These are phyloP conservation scores for Strigamia crassipes DNA, from an alignment of 2,888 invertebrate genomes.

Conservation along the genomic window DNA sequence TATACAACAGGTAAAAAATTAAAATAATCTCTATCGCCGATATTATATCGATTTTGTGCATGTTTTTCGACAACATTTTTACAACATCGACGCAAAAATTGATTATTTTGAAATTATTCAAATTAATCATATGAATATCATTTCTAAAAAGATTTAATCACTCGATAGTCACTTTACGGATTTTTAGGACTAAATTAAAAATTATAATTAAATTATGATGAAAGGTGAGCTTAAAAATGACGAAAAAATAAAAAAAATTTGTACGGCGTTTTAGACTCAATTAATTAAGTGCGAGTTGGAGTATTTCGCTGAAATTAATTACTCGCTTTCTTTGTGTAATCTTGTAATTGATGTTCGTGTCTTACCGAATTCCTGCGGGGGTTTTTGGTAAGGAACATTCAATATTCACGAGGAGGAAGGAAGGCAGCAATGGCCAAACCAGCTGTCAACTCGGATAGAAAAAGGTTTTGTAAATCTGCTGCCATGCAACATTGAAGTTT, in stretches of 20 bases:
- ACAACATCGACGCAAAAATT: no score
- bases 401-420: conserved; percentile 1
- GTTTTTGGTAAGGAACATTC: not conserved
- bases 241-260: no score
- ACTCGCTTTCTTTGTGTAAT: not conserved
- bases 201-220: no score
- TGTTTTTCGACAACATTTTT: no score
- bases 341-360: conserved; percentile 17
- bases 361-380: not conserved
- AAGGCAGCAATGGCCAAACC: conserved; percentile 14
- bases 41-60: no score
- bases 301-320: not conserved
- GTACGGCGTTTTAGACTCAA: not conserved
- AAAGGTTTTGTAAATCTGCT: conserved; percentile 28
- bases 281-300: not conserved
- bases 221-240: no score
- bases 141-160: no score
- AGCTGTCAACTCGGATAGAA: conserved; percentile 5
- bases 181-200: no score
- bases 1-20: not conserved
- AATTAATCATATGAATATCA: no score
- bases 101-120: no score
- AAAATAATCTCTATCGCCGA: no score
- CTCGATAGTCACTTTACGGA: no score
- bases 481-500: conserved; percentile 14